Evolutionary conservation across 2,888 invertebrate genomes (phyloP).

Genomic region (Molanna angustata): DNA sequence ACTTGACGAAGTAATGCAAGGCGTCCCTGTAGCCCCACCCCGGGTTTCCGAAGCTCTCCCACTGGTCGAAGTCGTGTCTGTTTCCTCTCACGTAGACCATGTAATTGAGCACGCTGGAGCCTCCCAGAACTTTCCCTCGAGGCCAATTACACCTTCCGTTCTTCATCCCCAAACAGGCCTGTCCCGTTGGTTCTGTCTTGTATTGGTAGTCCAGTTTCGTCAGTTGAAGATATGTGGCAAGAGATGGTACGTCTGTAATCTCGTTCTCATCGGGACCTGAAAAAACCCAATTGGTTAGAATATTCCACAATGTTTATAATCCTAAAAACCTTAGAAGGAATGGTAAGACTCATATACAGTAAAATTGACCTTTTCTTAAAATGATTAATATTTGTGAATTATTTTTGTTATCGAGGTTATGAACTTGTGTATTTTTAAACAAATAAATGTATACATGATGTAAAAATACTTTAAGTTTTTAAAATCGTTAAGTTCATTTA

Average conservation of each 20-base stretch:
- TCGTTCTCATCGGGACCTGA: slow-evolving; percentile 84
- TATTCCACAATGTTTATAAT: too few relatives aligned
- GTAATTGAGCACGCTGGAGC: slow-evolving; percentile 82
- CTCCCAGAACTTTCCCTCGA: slow-evolving; percentile 85
- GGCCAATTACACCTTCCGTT: slow-evolving; percentile 85
- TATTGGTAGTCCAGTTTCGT: slow-evolving; percentile 87
- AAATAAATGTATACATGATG: too few relatives aligned
- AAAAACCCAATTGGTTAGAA: too few relatives aligned
- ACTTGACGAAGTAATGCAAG: slow-evolving; percentile 85
- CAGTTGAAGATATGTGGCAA: slow-evolving; percentile 83
- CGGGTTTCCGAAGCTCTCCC: slow-evolving; percentile 82
- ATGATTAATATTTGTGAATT: too few relatives aligned
- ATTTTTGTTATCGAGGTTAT: too few relatives aligned
- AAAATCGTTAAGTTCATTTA: too few relatives aligned
- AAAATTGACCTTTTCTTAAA: too few relatives aligned
- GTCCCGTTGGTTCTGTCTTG: slow-evolving; percentile 79
- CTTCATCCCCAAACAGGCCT: slow-evolving; percentile 80
- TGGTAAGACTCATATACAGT: too few relatives aligned
- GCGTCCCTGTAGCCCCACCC: slow-evolving; percentile 88
- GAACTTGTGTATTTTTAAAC: too few relatives aligned
- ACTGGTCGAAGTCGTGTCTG: slow-evolving; percentile 80
- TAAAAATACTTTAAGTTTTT: too few relatives aligned
- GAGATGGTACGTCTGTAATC: slow-evolving; percentile 81
- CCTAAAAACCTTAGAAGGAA: too few relatives aligned
- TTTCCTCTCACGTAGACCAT: slow-evolving; percentile 90